Conservation (phyloP, 1,140 invertebrate genomes). For the Lysiphlebus fabarum region DNA sequence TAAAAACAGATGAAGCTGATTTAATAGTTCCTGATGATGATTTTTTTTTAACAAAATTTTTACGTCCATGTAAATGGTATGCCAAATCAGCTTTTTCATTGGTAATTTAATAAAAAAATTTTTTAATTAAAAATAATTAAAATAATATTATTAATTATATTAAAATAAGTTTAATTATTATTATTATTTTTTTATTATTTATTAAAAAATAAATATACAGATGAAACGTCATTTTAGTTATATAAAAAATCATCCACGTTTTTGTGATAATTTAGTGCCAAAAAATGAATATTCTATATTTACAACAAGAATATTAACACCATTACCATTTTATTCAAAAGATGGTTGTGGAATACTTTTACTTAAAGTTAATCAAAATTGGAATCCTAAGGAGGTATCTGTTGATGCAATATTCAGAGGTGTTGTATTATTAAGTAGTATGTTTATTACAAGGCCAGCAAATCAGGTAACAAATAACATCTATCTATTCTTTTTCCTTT, state of each 20-base stretch:
- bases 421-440: constrained; percentile 59
- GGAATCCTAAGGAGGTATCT: constrained; percentile 63
- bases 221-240: constrained; percentile 62
- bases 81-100: constrained; percentile 49
- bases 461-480: too few relatives aligned
- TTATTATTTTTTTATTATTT: constrained; percentile 17
- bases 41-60: constrained; percentile 43
- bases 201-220: constrained; percentile 45
- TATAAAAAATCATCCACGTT: constrained; percentile 56
- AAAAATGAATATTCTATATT: constrained; percentile 53
- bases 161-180: background rate
- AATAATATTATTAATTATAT: too few relatives aligned
- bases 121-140: too few relatives aligned
- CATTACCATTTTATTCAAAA: constrained; percentile 58
- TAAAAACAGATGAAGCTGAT: constrained; percentile 41
- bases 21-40: constrained; percentile 42
- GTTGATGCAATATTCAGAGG: constrained; percentile 60
- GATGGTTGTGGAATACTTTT: constrained; percentile 59
- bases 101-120: constrained; percentile 35
- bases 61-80: constrained; percentile 54
- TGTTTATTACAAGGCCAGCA: constrained; percentile 61
- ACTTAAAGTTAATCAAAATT: constrained; percentile 60
- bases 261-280: constrained; percentile 55
- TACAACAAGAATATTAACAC: constrained; percentile 55
- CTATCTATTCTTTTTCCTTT: too few relatives aligned